Percentiles rank a stretch among this genome's conserved stretches.
Conservation (phyloP, 2,797 vertebrate species). For the Anguilla megastoma region DNA sequence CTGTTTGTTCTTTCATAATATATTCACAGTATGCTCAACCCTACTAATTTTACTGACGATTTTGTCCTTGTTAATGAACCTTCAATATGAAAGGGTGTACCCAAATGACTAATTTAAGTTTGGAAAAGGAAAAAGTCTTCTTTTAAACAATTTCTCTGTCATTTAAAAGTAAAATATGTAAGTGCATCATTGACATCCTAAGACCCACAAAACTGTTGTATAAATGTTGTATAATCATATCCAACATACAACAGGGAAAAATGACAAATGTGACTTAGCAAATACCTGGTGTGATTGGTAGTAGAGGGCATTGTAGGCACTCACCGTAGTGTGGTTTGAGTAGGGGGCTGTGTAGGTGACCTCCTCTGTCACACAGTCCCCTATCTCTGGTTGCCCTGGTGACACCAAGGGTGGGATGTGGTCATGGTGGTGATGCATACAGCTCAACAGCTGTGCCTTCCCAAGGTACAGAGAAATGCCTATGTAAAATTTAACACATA, state of each 20-base stretch:
- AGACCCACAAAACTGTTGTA: background rate
- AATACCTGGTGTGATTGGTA: background rate
- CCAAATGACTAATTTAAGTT: background rate
- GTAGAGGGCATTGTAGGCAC: background rate
- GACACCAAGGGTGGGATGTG: constrained; percentile 82
- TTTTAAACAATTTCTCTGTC: too few species aligned
- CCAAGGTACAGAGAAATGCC: constrained; percentile 92
- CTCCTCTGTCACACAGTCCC: constrained; percentile 74
- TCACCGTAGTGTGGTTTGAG: constrained; percentile 82
- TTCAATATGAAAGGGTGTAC: background rate
- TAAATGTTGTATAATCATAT: background rate
- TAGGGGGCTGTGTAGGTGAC: constrained; percentile 87
- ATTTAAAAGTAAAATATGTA: background rate
- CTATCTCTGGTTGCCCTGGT: constrained; percentile 74
- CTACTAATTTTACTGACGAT: background rate
- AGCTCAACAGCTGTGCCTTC: constrained; percentile 85
- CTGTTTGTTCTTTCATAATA: background rate
- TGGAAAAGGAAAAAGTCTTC: too few species aligned
- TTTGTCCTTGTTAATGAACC: background rate
- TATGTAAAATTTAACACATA: constrained; percentile 51
- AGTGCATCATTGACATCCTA: background rate
- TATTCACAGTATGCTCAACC: background rate
- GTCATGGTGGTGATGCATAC: constrained; percentile 86
- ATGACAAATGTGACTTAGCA: background rate
- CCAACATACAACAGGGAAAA: background rate